A percentile compares a stretch with the other conserved stretches of the same genome.
These are phyloP conservation scores for Caenorhabditis latens DNA, from an alignment of 1,140 invertebrate species.

Conservation along the genomic window DNA sequence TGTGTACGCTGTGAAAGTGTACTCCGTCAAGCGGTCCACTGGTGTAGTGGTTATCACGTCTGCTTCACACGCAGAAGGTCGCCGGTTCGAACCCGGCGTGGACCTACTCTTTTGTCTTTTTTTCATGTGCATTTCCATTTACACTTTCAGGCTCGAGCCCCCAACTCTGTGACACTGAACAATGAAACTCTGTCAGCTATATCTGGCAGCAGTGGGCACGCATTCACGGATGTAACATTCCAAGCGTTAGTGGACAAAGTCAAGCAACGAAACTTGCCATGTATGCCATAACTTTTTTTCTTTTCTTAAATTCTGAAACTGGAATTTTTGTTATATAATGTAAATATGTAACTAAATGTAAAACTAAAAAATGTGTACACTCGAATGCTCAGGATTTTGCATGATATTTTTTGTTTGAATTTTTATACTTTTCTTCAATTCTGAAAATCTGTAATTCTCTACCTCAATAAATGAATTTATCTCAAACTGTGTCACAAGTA, in stretches of 20 bases:
- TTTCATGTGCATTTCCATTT: neutral
- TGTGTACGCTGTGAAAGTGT: neutral
- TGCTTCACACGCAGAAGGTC: slow-evolving; percentile 52
- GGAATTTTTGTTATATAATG: neutral
- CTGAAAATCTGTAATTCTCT: neutral
- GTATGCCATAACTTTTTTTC: slow-evolving; percentile 42
- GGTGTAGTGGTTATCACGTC: slow-evolving; percentile 50
- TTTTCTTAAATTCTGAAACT: neutral
- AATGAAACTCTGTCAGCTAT: slow-evolving; percentile 68
- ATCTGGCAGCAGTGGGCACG: slow-evolving; percentile 55
- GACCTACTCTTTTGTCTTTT: slow-evolving; percentile 38
- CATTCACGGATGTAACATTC: slow-evolving; percentile 68
- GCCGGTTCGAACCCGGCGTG: slow-evolving; percentile 52
- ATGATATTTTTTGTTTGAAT: neutral
- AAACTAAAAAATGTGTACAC: neutral
- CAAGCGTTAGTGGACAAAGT: slow-evolving; percentile 67
- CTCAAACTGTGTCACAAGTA: neutral
- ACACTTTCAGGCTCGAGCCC: slow-evolving; percentile 65
- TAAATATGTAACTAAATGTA: slow-evolving; percentile 21
- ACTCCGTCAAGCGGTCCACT: neutral
- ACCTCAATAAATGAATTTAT: neutral
- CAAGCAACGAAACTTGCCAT: slow-evolving; percentile 57
- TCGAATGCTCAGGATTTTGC: slow-evolving; percentile 33
- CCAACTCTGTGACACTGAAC: slow-evolving; percentile 69
- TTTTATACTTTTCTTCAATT: neutral